These are phyloP conservation scores for Anguilla pacifica DNA, from an alignment of 2,797 vertebrate species.

Conservation along the genomic window DNA sequence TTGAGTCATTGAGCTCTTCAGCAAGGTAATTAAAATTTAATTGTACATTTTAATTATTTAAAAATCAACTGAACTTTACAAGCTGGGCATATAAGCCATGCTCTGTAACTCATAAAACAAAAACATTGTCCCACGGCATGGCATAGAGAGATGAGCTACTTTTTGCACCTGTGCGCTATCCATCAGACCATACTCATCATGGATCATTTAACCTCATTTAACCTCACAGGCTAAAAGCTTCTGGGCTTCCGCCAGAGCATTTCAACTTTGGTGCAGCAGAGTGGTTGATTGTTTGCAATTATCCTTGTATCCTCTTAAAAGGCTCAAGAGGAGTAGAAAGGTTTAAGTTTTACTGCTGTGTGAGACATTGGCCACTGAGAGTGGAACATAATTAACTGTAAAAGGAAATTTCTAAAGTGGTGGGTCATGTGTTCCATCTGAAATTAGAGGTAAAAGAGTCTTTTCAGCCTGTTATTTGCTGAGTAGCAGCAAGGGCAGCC, in stretches of 20 bases:
- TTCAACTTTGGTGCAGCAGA: background rate
- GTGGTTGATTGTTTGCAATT: background rate
- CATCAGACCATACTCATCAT: background rate
- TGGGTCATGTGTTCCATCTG: background rate
- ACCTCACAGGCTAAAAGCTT: background rate
- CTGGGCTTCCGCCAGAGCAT: background rate
- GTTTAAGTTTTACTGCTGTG: background rate
- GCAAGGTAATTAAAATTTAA: background rate
- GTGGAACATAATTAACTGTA: background rate
- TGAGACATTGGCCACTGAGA: background rate
- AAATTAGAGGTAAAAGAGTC: background rate
- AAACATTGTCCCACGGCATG: background rate
- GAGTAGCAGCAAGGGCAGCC: background rate
- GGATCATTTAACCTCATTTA: background rate
- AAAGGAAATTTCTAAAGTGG: background rate
- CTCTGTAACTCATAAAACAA: background rate
- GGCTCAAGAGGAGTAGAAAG: background rate
- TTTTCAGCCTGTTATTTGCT: background rate
- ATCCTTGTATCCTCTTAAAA: background rate
- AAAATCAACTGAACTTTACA: background rate
- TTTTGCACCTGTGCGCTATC: conserved; percentile 1
- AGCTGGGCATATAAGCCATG: background rate
- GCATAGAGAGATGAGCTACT: background rate
- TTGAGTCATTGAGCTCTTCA: background rate
- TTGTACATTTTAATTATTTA: background rate